Evolutionary conservation across 2,113 vertebrate genomes (phyloP), one percentile per base, ranked within the genome.

Genomic region (Tinamus guttatus): DNA sequence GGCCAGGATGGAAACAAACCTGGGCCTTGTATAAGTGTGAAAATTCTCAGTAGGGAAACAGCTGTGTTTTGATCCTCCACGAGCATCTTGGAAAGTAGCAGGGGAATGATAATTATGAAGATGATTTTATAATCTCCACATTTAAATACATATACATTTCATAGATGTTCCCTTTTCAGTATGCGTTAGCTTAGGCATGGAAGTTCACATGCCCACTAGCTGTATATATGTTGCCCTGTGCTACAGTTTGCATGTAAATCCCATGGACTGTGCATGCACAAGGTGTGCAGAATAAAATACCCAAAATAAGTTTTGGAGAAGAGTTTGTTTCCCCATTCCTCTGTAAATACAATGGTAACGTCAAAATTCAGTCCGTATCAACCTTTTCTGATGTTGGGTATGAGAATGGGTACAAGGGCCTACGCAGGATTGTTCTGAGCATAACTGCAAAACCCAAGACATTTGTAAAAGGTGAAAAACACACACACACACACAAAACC

Each of bases 41-140:
- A 97, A 96, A 96, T 96, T 95, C 93, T 95, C 94, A 93, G 87
- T 78, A 92, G 70, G 77, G 90, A 96, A 97, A 95, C 96, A 96
- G 95, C 94, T 97, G 95, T 97, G 95, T 96, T 97, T 96, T 96
- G 95, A 93, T 97, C 93, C 95, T 95, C 90, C 78, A 87, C 38
- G 84, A 95, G 74, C 90, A 82, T 96, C 92, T 97, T 97, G 94
- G 95, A 97, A 97, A 80, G 88, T 79, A 96, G 90, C 92, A 95
- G 93, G 94, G 95, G 90, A 90, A 96, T 95, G 82, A 52, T 95
- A 94, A 95, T 96, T 89, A 96, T 2, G 74, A 90, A 94, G 77
- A 90, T 0, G 40, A 59, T 87, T 95, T 96, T 95, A 94, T 92
- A 96, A 96, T 95, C 94, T 89, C 94, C 93, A 45, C 89, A 97